A percentile compares a stretch with the other conserved stretches of the same genome.
Conservation (phyloP, 2,797 vertebrate species). For the Falco rusticolus region DNA sequence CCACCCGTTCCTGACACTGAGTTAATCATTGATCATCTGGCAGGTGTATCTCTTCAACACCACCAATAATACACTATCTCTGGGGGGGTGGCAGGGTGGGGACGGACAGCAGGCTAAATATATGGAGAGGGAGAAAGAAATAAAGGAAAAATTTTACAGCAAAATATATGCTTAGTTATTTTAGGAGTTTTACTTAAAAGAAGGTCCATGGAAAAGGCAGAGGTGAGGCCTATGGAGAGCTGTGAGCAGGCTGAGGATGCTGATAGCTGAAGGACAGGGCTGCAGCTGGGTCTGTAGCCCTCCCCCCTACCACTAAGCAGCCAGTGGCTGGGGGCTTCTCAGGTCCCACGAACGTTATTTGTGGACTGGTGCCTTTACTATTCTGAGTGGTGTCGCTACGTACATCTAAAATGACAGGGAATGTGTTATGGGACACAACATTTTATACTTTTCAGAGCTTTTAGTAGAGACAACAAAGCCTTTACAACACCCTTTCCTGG, state of each 20-base stretch:
- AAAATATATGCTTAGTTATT: not conserved
- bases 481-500: not conserved
- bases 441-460: not conserved
- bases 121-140: not conserved
- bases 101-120: not conserved
- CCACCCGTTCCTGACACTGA: not conserved
- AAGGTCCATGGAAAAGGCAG: not conserved
- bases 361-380: not conserved
- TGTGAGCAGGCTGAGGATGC: not conserved
- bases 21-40: not conserved
- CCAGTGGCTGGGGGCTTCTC: not conserved
- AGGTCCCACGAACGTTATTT: accelerated
- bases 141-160: not conserved
- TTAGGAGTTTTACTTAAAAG: not conserved
- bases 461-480: not conserved
- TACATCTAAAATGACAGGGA: not conserved
- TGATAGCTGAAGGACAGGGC: not conserved
- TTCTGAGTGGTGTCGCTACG: not conserved
- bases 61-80: not conserved
- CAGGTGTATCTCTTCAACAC: not conserved
- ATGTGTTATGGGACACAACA: not conserved
- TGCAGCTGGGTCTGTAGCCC: not conserved
- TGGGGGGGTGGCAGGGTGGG: not conserved
- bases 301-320: not conserved
- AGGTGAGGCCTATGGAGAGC: not conserved